Base-by-base conservation (phyloP, 2,113 vertebrate genomes). In the Lasiurus cinereus region DNA sequence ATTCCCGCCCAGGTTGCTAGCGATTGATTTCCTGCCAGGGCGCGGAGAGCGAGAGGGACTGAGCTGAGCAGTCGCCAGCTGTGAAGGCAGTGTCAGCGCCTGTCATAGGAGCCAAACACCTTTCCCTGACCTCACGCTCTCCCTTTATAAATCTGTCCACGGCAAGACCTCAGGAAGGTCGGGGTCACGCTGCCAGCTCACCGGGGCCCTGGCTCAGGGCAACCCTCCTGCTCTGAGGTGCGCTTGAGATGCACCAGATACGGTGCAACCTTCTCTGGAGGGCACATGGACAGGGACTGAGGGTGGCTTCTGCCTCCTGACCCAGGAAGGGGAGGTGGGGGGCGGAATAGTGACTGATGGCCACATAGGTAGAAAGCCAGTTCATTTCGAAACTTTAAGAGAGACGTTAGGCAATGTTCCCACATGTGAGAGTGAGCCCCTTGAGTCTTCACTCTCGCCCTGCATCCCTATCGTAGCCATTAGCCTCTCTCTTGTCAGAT, bases 61-160 rank as follows among this genome's bases (percentile, higher is more conserved):
- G 27, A 36, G 79, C 64, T 50, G 59, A 88, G 50, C 21, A n/a
- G 54, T 31, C 59, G 8, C 33, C 6, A 33, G 64, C 29, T 18
- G 10, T 33, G 69, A 82, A 88, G 80, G 54, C 56, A 31, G 27
- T 8, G 46, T 46, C 18, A 39, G 50, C 4, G 11, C 83, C 69
- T 88, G 56, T 79, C n/a, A 8, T 5, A 5, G 74, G 78, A 88
- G 69, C 89, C 83, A 78, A 94, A 82, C 3, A 33, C 67, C n/a
- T 31, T 90, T 46, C 39, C 46, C 78, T 78, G 86, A 56, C 73
- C 54, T 76, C 70, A 0, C 16, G 1, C 54, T 69, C 39, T 69
- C n/a, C 50, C 59, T 91, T 67, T 39, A 88, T 80, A 84, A 77
- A 94, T 66, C 56, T 80, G 24, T n/a, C 56, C 54, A 2, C 0